phyloP scores from a whole-genome alignment of 2,888 invertebrate species.

The Scaptomyza flava region DNA sequence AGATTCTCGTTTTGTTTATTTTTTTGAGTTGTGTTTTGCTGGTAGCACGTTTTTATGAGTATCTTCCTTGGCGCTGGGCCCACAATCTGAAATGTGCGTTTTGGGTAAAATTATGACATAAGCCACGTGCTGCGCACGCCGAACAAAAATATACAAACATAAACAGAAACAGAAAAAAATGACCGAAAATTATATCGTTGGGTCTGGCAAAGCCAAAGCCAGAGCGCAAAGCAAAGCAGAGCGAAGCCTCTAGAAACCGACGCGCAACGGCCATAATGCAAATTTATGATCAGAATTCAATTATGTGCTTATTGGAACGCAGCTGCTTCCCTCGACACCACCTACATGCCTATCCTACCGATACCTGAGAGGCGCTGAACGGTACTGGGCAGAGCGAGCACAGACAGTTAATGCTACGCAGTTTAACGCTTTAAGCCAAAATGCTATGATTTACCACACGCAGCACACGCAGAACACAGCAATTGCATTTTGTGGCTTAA shows the following conservation, averaged over 20 bases:
- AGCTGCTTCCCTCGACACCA: slow-evolving; percentile 52
- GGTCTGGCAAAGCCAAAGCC: slow-evolving; percentile 36
- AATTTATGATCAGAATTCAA: slow-evolving; percentile 80
- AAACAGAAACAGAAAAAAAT: slow-evolving; percentile 2
- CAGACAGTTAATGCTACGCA: slow-evolving; percentile 71
- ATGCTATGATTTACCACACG: slow-evolving; percentile 72
- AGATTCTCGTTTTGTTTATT: slow-evolving; percentile 25
- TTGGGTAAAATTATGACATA: slow-evolving; percentile 75
- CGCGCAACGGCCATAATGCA: slow-evolving; percentile 72
- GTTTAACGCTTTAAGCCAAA: slow-evolving; percentile 79
- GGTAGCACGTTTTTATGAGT: slow-evolving; percentile 69
- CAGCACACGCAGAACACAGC: slow-evolving; percentile 28
- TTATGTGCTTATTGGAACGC: slow-evolving; percentile 81
- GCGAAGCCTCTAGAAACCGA: slow-evolving; percentile 65
- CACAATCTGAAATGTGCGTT: slow-evolving; percentile 70
- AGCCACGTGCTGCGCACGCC: slow-evolving; percentile 65
- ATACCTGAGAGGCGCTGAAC: slow-evolving; percentile 55
- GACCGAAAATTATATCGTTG: slow-evolving; percentile 49
- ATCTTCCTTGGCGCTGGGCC: slow-evolving; percentile 50
- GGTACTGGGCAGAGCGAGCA: slow-evolving; percentile 24
- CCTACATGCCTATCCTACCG: neutral
- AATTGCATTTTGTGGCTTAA: slow-evolving; percentile 70
- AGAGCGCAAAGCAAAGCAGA: slow-evolving; percentile 53
- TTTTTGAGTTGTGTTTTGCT: slow-evolving; percentile 12
- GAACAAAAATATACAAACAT: slow-evolving; percentile 22